Evolutionary conservation across 1,140 invertebrate species (phyloP), one percentile per base, ranked within the genome.

Genomic region (Philotrypesis tridentata): DNA sequence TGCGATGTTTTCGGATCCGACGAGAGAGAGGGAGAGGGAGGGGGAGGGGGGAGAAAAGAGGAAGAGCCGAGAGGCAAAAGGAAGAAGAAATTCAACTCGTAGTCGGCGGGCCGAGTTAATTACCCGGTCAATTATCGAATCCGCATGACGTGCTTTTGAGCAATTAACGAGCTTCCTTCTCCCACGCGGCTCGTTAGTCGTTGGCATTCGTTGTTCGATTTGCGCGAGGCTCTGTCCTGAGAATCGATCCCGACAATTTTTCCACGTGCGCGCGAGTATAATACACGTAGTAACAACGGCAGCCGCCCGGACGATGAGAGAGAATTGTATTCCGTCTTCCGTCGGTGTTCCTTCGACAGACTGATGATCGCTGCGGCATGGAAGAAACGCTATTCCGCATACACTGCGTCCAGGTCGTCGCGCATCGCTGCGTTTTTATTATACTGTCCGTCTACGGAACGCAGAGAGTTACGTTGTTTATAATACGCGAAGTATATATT

Each of bases 261-360:
- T 43, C 3, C 12, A 43, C n/a, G n/a, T n/a, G n/a, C n/a, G n/a
- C n/a, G n/a, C n/a, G n/a, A n/a, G n/a, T n/a, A n/a, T n/a, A n/a
- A n/a, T n/a, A n/a, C n/a, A n/a, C n/a, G n/a, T n/a, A n/a, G n/a
- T n/a, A n/a, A n/a, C n/a, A n/a, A n/a, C n/a, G n/a, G n/a, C n/a
- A n/a, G n/a, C n/a, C n/a, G n/a, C n/a, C n/a, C n/a, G n/a, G n/a
- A n/a, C n/a, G n/a, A 37, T 5, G 29, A 68, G 33, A 40, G 17
- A 55, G 63, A 76, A 29, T 40, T n/a, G n/a, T n/a, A 76, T 76
- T 63, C 31, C 60, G 55, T 70, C 40, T 78, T 78, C 40, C 75
- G 75, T 77, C 63, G 61, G 31, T 76, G 31, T n/a, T 76, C 60
- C 31, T 76, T 76, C 55, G 31, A 76, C 61, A 68, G 61, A 77